A percentile compares a stretch with the other conserved stretches of the same genome.
Evolutionary conservation across 2,888 invertebrate species (phyloP).

Genomic region (Gastrophysa polygoni): DNA sequence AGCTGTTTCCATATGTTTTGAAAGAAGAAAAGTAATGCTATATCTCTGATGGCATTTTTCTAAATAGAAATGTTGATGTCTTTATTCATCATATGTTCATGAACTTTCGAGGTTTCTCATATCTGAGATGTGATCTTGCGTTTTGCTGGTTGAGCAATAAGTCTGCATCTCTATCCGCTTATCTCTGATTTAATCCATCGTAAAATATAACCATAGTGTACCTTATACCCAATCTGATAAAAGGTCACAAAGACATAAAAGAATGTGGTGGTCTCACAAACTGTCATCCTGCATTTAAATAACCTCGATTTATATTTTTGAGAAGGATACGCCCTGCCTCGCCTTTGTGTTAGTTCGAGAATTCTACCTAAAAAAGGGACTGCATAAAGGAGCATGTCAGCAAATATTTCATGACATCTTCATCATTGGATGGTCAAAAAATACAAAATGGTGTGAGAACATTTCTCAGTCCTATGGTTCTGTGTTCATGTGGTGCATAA

Average conservation of each 20-base stretch:
- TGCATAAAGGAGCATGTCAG: conserved; percentile 28
- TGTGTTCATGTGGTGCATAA: too few relatives aligned
- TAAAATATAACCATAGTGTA: conserved; percentile 21
- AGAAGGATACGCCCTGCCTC: conserved; percentile 38
- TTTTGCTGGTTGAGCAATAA: background rate
- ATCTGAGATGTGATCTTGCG: background rate
- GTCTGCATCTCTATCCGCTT: conserved; percentile 1
- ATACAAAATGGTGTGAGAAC: conserved; percentile 23
- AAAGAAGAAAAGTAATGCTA: too few relatives aligned
- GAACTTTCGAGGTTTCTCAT: too few relatives aligned
- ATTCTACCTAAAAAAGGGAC: conserved; percentile 35
- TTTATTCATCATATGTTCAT: too few relatives aligned
- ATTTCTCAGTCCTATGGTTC: background rate
- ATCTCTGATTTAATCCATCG: conserved; percentile 20
- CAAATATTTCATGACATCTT: conserved; percentile 18
- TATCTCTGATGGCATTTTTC: too few relatives aligned
- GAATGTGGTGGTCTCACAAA: conserved; percentile 22
- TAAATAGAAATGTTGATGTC: too few relatives aligned
- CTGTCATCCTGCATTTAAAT: conserved; percentile 31
- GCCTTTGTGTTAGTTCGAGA: conserved; percentile 32
- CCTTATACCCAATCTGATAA: conserved; percentile 30
- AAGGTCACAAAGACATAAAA: conserved; percentile 19
- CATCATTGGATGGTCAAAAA: conserved; percentile 20
- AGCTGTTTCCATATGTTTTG: too few relatives aligned
- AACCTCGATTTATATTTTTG: conserved; percentile 33